phyloP scores from a whole-genome alignment of 2,888 invertebrate species.

The Pegoplata infirma region DNA sequence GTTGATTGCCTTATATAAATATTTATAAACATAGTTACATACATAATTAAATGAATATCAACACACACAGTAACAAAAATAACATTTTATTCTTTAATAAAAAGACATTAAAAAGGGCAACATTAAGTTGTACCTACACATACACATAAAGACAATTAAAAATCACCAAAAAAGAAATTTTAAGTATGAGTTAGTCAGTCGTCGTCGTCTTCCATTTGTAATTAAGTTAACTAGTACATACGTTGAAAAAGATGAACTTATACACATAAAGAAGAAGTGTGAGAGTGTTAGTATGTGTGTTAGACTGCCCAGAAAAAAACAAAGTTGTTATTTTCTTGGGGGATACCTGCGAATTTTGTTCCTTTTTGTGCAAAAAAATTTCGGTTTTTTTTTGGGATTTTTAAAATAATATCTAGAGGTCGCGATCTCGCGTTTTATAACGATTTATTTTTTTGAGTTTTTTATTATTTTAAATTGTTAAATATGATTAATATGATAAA shows the following conservation, averaged over 20 bases:
- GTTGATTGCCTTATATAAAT: too few relatives aligned
- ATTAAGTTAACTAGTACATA: conserved; percentile 54
- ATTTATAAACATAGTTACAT: background rate
- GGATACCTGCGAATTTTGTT: too few relatives aligned
- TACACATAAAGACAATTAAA: conserved; percentile 55
- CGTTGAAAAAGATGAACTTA: conserved; percentile 11
- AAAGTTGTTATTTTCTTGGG: too few relatives aligned
- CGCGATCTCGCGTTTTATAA: too few relatives aligned
- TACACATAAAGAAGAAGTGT: conserved; percentile 8
- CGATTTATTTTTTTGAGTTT: too few relatives aligned
- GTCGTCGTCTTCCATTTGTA: conserved; percentile 43
- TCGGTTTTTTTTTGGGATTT: too few relatives aligned
- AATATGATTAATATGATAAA: too few relatives aligned
- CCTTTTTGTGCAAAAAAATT: too few relatives aligned
- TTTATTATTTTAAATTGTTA: too few relatives aligned
- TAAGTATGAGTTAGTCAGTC: conserved; percentile 19
- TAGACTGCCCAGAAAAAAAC: too few relatives aligned
- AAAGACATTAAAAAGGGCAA: conserved; percentile 55
- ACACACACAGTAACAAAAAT: background rate
- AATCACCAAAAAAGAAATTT: conserved; percentile 38
- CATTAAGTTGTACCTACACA: background rate
- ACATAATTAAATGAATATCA: background rate
- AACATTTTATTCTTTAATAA: conserved; percentile 43
- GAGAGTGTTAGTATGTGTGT: background rate
- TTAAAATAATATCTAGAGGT: too few relatives aligned